Base-by-base conservation (phyloP, 2,797 vertebrate genomes). In the Leuciscus waleckii region DNA sequence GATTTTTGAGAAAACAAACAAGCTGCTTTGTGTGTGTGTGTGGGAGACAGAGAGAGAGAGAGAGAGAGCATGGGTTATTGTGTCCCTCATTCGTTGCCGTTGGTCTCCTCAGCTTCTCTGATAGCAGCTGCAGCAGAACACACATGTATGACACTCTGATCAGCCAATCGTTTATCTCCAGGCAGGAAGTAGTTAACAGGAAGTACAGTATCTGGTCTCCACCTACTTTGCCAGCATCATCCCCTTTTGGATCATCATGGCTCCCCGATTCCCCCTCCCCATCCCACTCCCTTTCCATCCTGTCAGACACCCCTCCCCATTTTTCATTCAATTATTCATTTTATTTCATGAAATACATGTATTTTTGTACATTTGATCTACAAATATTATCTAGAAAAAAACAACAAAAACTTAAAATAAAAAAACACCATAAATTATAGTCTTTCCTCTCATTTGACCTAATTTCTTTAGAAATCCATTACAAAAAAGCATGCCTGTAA, bases 141-240 rank as follows among this genome's bases (percentile, higher is more conserved):
- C 26, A n/a, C 23, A 70, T n/a, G 29, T 37, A n/a, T 9, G 67
- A 21, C 37, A 63, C 4, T 46, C 58, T n/a, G 29, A 14, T 46
- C 29, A 81, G 41, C 78, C 86, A 86, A 83, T 84, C n/a, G 54
- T 3, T 73, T 81, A 14, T 71, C 29, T 75, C 37, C 7, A 71
- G 80, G 37, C 63, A 56, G 70, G 51, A 89, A 83, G 49, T 46
- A 32, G 87, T 84, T 88, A 86, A 85, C 88, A 86, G 88, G 88
- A 89, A 86, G 86, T 82, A 75, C 51, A 86, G 77, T 74, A 58
- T 5, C 63, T 69, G 11, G 69, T 23, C 79, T 82, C 88, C 85
- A 19, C 88, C 88, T 56, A 77, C 46, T 83, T 82, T 89, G 88
- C 87, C 88, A 89, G 85, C 87, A 88, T 89, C 88, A 88, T 77